Evolutionary conservation across 2,797 vertebrate genomes (phyloP), one percentile per base, ranked within the genome.

Genomic region (Euthynnus affinis): DNA sequence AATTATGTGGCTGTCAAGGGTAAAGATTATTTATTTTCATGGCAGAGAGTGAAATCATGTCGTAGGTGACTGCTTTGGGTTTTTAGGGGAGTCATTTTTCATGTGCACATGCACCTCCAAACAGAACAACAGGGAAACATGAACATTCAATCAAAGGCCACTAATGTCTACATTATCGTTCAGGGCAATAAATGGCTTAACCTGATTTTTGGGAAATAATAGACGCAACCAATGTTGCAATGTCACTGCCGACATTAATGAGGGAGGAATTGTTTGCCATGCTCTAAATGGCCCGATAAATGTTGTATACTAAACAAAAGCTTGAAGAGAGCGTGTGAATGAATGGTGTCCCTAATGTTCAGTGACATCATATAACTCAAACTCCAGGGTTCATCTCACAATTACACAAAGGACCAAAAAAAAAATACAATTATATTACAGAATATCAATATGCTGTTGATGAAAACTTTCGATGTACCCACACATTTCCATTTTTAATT

Each of bases 1-100:
- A 95, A 96, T 96, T 95, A 96, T 92, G 89, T 82, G 49, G 88
- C 92, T 94, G 94, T 95, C 95, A 93, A 81, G 91, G 90, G 85
- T 84, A 88, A 92, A 89, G 85, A 93, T 91, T 92, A 94, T 95
- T 94, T 94, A 94, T 95, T 95, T 94, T 80, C 81, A 77, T 88
- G 87, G 90, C 91, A 90, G 86, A 90, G 86, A 93, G 85, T 91
- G 84, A 94, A 94, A 94, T 91, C 91, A 87, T 92, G 92, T 87
- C 74, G 78, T 80, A 91, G 90, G 90, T 91, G 87, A 90, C 90
- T 92, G 89, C 90, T 92, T 83, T 88, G 81, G 76, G 83, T 85
- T 91, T 92, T 86, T 80, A 76, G 83, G 74, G 56, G 80, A 87
- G 82, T 87, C 86, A 95, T 95, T 95, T 93, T 88, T 94, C 92